Evolutionary conservation across 2,113 vertebrate species (phyloP).

Genomic region (Nothobranchius furzeri): DNA sequence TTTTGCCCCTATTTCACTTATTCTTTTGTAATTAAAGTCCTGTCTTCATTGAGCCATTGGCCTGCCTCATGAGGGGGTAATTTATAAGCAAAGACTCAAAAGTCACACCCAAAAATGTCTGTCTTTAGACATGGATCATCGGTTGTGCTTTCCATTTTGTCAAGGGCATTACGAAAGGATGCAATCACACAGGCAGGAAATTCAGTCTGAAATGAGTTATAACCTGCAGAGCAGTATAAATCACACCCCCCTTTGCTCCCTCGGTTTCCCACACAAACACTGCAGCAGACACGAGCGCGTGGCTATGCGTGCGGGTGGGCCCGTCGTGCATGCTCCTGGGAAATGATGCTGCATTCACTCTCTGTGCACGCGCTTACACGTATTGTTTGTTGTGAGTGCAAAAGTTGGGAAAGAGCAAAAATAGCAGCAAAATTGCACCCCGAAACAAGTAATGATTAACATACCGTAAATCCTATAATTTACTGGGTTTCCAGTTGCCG

Average conservation of each 20-base stretch:
- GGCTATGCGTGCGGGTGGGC: conserved; percentile 19
- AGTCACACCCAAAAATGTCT: conserved; percentile 61
- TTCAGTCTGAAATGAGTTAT: conserved; percentile 74
- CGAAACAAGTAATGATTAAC: conserved; percentile 56
- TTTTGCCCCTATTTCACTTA: too few species aligned
- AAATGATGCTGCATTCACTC: conserved; percentile 4
- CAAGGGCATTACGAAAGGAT: conserved; percentile 73
- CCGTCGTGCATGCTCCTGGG: conserved; percentile 14
- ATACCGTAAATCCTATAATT: conserved; percentile 46
- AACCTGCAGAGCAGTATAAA: conserved; percentile 68
- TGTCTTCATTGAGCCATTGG: conserved; percentile 50
- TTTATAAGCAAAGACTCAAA: conserved; percentile 64
- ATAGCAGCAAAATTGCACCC: conserved; percentile 18
- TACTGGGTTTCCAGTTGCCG: conserved; percentile 40
- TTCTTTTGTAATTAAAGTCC: neutral
- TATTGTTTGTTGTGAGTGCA: conserved; percentile 1
- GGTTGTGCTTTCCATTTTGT: conserved; percentile 71
- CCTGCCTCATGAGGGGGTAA: conserved; percentile 55
- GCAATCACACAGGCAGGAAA: conserved; percentile 68
- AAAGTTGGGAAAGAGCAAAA: conserved; percentile 7
- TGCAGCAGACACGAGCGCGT: conserved; percentile 22
- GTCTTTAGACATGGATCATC: conserved; percentile 70
- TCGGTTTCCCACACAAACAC: conserved; percentile 28
- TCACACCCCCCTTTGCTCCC: conserved; percentile 54
- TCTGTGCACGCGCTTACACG: neutral